Percentiles rank a stretch among this genome's conserved stretches.
These are phyloP conservation scores for Paratilapia polleni DNA, from an alignment of 2,113 vertebrate genomes.

Conservation along the genomic window DNA sequence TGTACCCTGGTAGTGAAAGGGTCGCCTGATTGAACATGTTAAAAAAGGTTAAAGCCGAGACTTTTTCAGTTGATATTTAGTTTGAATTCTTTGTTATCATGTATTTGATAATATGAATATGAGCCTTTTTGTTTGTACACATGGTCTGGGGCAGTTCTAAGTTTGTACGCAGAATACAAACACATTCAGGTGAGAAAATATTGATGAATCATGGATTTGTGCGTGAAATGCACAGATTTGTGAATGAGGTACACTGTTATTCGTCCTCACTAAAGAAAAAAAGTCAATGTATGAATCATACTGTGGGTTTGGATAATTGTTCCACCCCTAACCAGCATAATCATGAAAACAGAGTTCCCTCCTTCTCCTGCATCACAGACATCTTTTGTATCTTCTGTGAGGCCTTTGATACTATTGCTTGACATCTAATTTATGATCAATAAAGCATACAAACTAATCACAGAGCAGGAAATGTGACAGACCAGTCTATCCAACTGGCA, in stretches of 20 bases:
- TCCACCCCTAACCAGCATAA: rapidly evolving
- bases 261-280: no score
- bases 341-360: rapidly evolving
- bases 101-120: background rate
- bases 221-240: no score
- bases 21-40: rapidly evolving
- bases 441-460: background rate
- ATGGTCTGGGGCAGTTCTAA: no score
- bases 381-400: background rate
- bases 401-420: background rate
- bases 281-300: no score
- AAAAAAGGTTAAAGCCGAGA: background rate
- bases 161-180: background rate
- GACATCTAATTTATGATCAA: background rate
- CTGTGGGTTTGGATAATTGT: background rate
- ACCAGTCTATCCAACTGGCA: background rate
- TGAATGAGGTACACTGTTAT: no score
- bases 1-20: no score
- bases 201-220: background rate
- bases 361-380: background rate
- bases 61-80: no score
- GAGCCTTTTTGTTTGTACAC: background rate
- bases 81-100: background rate
- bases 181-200: no score
- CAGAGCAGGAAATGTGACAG: constrained; percentile 4